phyloP scores from a whole-genome alignment of 92 coral and sea anemone genomes.

The Heliopora coerulea region DNA sequence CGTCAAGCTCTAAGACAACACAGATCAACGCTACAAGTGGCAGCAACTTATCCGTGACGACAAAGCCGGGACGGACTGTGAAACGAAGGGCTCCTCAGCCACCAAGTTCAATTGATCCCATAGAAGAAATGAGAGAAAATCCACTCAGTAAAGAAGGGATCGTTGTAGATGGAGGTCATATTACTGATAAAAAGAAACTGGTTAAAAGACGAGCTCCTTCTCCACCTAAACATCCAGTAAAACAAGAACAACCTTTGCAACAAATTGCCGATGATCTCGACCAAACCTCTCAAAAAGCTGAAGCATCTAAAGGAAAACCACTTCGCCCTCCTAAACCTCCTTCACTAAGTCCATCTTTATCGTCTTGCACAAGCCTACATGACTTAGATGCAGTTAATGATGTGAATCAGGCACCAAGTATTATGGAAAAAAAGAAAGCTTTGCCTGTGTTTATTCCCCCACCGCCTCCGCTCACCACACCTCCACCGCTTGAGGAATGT shows the following conservation, averaged over 20 bases:
- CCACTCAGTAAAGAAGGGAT: neutral
- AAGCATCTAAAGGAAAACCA: neutral
- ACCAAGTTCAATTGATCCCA: neutral
- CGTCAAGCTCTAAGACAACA: constrained; percentile 13
- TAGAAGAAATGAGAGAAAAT: neutral
- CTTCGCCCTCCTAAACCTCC: constrained; percentile 7
- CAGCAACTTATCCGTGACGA: neutral
- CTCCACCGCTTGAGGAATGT: constrained; percentile 97
- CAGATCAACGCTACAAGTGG: neutral
- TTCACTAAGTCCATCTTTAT: neutral
- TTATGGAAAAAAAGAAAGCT: constrained; percentile 30
- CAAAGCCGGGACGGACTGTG: neutral
- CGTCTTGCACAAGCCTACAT: neutral
- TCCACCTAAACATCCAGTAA: constrained; percentile 5
- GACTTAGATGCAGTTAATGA: neutral
- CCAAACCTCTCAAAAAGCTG: neutral
- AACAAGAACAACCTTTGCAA: neutral
- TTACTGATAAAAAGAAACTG: constrained; percentile 1
- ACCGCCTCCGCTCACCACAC: constrained; percentile 90
- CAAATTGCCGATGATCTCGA: neutral
- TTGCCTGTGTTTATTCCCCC: constrained; percentile 83
- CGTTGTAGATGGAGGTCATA: neutral
- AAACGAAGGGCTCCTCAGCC: constrained; percentile 36
- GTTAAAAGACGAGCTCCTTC: constrained; percentile 39
- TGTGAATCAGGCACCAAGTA: neutral